Conservation (phyloP, 2,113 vertebrate species). For the Sander vitreus region DNA sequence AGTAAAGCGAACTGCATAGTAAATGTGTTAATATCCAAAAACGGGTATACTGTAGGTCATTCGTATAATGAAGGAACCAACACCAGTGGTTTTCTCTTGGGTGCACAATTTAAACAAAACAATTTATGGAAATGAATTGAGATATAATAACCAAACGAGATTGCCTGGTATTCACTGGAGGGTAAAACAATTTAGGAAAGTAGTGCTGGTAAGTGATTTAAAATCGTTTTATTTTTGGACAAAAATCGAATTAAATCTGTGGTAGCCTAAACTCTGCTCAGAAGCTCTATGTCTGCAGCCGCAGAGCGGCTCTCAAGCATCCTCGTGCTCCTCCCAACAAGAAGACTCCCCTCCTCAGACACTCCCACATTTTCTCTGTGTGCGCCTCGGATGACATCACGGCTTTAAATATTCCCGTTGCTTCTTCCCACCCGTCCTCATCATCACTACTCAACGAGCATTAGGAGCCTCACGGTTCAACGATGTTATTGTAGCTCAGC, state of each 20-base stretch:
- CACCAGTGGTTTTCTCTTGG: too few species aligned
- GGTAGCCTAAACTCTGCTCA: too few species aligned
- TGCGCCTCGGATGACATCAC: conserved; percentile 79
- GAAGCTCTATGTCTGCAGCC: neutral
- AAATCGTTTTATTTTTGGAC: neutral
- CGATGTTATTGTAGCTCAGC: conserved; percentile 40
- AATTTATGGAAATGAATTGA: neutral
- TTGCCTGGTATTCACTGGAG: neutral
- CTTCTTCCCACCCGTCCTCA: conserved; percentile 52
- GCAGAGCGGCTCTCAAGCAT: neutral
- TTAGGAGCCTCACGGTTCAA: neutral
- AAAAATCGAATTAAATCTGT: neutral
- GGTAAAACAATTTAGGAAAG: neutral
- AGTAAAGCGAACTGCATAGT: neutral
- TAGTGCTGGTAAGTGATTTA: neutral
- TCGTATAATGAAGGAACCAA: too few species aligned
- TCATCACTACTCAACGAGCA: conserved; percentile 12
- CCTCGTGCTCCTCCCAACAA: conserved; percentile 25
- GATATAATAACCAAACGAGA: too few species aligned
- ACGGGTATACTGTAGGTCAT: too few species aligned
- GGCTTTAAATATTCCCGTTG: conserved; percentile 81
- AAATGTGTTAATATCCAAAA: too few species aligned
- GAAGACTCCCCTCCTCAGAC: conserved; percentile 36
- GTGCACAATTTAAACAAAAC: too few species aligned
- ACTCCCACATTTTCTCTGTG: conserved; percentile 75